Conservation (phyloP, 1,140 invertebrate genomes). For the Heliconius nattereri region DNA sequence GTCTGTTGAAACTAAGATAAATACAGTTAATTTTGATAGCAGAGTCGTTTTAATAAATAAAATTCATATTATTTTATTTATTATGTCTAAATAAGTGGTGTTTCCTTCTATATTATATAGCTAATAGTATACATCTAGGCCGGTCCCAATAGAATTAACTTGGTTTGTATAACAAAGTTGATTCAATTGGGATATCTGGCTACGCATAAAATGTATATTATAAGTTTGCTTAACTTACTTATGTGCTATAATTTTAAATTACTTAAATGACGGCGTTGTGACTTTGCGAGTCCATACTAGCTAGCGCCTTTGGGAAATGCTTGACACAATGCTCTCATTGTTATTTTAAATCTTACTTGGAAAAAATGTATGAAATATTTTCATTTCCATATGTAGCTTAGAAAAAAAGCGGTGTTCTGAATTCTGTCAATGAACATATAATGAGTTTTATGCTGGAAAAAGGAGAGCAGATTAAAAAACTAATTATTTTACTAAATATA, state of each 20-base stretch:
- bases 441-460: too few relatives aligned
- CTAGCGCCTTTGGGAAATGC: too few relatives aligned
- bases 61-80: neutral
- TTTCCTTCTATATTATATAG: neutral
- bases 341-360: too few relatives aligned
- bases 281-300: too few relatives aligned
- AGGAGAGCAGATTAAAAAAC: neutral
- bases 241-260: neutral
- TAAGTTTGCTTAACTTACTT: neutral
- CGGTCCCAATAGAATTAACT: neutral
- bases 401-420: too few relatives aligned
- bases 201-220: neutral
- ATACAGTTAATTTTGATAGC: slow-evolving; percentile 29
- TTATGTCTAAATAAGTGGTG: neutral
- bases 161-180: neutral
- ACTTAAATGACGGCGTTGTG: too few relatives aligned
- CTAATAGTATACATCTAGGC: neutral
- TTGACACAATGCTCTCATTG: too few relatives aligned
- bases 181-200: neutral
- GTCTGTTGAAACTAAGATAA: slow-evolving; percentile 42
- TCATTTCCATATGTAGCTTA: too few relatives aligned
- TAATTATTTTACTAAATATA: neutral
- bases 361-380: too few relatives aligned
- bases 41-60: slow-evolving; percentile 4
- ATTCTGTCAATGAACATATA: too few relatives aligned